phyloP scores from a whole-genome alignment of 2,113 vertebrate species.

The Ciconia boyciana region DNA sequence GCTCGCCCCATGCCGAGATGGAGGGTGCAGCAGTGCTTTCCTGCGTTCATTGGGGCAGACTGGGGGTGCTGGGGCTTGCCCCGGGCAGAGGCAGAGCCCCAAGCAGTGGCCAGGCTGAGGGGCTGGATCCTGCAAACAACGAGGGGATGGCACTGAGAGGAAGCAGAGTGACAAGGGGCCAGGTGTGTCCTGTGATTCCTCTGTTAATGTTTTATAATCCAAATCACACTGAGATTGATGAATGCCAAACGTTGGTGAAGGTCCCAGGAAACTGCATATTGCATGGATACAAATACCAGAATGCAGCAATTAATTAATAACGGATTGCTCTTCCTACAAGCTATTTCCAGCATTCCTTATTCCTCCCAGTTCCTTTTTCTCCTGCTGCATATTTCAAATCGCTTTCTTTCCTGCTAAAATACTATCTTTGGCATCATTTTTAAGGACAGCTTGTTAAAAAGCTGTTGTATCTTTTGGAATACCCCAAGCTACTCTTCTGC shows the following conservation, averaged over 20 bases:
- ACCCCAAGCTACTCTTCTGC: neutral
- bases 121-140: neutral
- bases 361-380: neutral
- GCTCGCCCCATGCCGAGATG: fast-evolving
- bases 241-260: neutral
- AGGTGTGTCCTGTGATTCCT: neutral
- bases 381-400: neutral
- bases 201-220: neutral
- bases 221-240: neutral
- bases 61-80: too few species aligned
- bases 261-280: neutral
- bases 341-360: neutral
- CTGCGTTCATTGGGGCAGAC: fast-evolving
- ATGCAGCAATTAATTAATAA: neutral
- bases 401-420: neutral
- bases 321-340: neutral
- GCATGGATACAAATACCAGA: neutral
- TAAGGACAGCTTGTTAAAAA: constrained; percentile 36
- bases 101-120: fast-evolving
- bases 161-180: fast-evolving
- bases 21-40: neutral
- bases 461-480: constrained; percentile 2
- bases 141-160: neutral
- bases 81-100: neutral
- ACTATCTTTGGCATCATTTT: neutral